phyloP scores from a whole-genome alignment of 2,797 vertebrate genomes.

The Enteromius afrohamiltoni region DNA sequence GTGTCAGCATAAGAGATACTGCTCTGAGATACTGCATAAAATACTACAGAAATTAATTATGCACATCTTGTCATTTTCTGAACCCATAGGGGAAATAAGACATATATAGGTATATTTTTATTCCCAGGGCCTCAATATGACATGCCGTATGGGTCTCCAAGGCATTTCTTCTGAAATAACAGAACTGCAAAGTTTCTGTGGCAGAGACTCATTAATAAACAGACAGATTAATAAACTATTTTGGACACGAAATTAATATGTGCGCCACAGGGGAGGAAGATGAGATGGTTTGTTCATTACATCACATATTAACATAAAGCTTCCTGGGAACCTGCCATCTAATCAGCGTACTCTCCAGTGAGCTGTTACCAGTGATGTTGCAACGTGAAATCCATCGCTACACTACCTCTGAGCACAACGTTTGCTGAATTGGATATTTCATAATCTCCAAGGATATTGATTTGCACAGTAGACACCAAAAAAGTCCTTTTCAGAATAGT shows the following conservation, averaged over 20 bases:
- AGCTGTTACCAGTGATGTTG: slow-evolving; percentile 21
- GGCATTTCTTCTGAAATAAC: slow-evolving; percentile 35
- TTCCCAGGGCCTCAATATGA: slow-evolving; percentile 40
- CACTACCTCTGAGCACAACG: background rate
- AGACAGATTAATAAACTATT: slow-evolving; percentile 57
- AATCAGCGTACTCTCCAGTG: slow-evolving; percentile 29
- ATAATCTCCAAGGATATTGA: slow-evolving; percentile 21
- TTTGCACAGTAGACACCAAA: background rate
- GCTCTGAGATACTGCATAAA: background rate
- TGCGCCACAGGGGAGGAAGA: slow-evolving; percentile 21
- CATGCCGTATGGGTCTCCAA: slow-evolving; percentile 30
- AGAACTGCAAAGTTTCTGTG: slow-evolving; percentile 25
- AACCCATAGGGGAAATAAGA: background rate
- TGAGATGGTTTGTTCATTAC: slow-evolving; percentile 45
- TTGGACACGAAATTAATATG: slow-evolving; percentile 55
- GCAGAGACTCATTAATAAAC: slow-evolving; percentile 34
- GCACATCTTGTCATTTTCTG: slow-evolving; percentile 27
- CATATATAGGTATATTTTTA: slow-evolving; percentile 37
- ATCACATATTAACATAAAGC: slow-evolving; percentile 40
- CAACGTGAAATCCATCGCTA: background rate
- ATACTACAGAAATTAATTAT: slow-evolving; percentile 46
- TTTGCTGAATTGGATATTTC: slow-evolving; percentile 32
- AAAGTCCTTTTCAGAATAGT: slow-evolving; percentile 6
- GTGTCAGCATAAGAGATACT: slow-evolving; percentile 4
- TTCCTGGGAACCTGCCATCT: slow-evolving; percentile 37